Base-by-base conservation (phyloP, 2,888 invertebrate species). In the Adela reaumurella region DNA sequence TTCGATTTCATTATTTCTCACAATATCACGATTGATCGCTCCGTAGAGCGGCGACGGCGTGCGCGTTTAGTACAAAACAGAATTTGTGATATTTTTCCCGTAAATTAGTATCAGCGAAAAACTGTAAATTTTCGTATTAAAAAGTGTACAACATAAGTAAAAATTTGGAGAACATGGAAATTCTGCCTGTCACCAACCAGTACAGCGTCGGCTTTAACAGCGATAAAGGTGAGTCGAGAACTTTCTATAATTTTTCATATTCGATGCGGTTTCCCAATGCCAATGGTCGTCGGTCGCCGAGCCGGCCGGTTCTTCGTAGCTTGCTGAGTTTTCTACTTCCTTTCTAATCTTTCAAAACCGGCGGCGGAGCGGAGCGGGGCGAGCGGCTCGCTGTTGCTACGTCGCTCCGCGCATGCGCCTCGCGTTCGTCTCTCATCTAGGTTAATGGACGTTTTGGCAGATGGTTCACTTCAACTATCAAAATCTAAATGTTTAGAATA, bases 131-230 rank as follows among this genome's bases (percentile, higher is more conserved):
- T 69, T 69, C 68, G 61, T 64, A 65, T 65, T 63, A 66, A 62
- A 74, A 78, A 77, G 79, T 80, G 79, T 76, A 77, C 78, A 77
- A 76, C 71, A 76, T 76, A 74, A 77, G 77, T 74, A 74, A 79
- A 68, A 67, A 77, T 74, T 74, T 74, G 74, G 74, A 78, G 64
- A 85, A 83, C 70, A 90, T 90, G 90, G 90, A 90, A 83, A 86
- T 90, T 74, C 83, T 90, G 70, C 85, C 88, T 70, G 86, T 88
- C 69, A 85, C 86, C 71, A 89, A 84, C 80, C 85, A 84, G 77
- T 84, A 86, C 73, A 85, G 83, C 72, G 87, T 88, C 68, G 86
- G 86, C 81, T 89, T 89, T 81, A 86, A 83, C 74, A 85, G 83
- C 74, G 84, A 84, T 68, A 86, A 87, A 86, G 87, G 88, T 88